Conservation (phyloP, 2,888 invertebrate genomes). For the Eupelmus urozonus region DNA sequence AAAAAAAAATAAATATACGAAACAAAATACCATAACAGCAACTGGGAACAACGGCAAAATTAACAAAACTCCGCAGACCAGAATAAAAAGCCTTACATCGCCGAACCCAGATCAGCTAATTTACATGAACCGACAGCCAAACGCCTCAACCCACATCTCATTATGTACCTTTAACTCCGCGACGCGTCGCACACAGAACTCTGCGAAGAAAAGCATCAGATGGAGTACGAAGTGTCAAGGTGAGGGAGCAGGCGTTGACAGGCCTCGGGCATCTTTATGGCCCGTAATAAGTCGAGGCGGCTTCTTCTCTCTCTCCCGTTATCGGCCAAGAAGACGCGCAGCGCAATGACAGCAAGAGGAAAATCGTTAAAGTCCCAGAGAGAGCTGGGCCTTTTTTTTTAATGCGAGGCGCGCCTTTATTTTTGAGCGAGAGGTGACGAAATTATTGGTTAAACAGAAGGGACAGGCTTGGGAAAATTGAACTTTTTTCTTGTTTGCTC, state of each 20-base stretch:
- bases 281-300: conserved; percentile 42
- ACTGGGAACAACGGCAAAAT: too few species aligned
- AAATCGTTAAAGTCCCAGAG: conserved; percentile 38
- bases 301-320: conserved; percentile 24
- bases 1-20: too few species aligned
- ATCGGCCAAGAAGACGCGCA: conserved; percentile 22
- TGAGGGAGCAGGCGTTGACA: conserved; percentile 41
- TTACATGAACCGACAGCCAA: conserved; percentile 29
- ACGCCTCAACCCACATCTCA: conserved; percentile 23
- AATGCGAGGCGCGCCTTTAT: conserved; percentile 39
- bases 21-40: too few species aligned
- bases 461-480: too few species aligned
- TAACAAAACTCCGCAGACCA: too few species aligned
- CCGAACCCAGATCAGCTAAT: conserved; percentile 6
- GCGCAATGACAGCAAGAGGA: conserved; percentile 17
- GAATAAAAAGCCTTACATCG: too few species aligned
- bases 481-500: too few species aligned
- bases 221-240: background rate
- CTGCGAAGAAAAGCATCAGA: conserved; percentile 34
- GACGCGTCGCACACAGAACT: background rate
- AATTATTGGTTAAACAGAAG: conserved; percentile 19
- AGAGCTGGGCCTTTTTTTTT: background rate
- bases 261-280: conserved; percentile 44
- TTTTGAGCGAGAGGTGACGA: conserved; percentile 5
- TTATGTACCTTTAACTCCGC: conserved; percentile 25